phyloP scores from a whole-genome alignment of 1,140 invertebrate genomes.

The Bombus ignitus region DNA sequence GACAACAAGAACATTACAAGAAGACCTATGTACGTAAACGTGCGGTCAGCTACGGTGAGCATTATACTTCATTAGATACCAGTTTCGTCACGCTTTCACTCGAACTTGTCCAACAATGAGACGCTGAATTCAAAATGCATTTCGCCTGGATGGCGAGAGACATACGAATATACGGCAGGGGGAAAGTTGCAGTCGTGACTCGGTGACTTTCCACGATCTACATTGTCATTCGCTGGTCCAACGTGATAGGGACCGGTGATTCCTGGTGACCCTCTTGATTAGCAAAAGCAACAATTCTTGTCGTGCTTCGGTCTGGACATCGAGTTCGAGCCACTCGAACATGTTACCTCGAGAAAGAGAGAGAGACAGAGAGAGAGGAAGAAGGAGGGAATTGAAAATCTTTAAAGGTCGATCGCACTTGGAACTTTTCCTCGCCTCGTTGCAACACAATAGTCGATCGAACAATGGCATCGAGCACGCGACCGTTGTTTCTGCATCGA shows the following conservation, averaged over 20 bases:
- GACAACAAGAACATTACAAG: neutral
- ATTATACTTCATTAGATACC: conserved; percentile 57
- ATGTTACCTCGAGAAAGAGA: no score
- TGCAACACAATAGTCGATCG: conserved; percentile 37
- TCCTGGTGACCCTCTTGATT: conserved; percentile 15
- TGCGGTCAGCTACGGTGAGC: conserved; percentile 14
- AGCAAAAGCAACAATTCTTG: conserved; percentile 20
- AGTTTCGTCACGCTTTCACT: conserved; percentile 61
- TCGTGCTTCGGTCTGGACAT: neutral
- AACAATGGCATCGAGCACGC: conserved; percentile 45
- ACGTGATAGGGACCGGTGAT: conserved; percentile 20
- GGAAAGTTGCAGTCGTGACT: conserved; percentile 54
- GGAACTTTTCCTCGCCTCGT: conserved; percentile 20
- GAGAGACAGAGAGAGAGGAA: neutral
- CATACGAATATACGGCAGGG: conserved; percentile 17
- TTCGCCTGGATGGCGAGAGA: conserved; percentile 18
- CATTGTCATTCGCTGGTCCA: conserved; percentile 34
- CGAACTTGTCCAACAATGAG: conserved; percentile 54
- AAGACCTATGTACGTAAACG: conserved; percentile 3
- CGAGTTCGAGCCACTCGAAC: neutral
- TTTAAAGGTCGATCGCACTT: conserved; percentile 33
- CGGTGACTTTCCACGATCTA: conserved; percentile 51
- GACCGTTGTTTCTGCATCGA: conserved; percentile 15
- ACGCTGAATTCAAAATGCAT: conserved; percentile 54
- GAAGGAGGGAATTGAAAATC: conserved; percentile 8